These are phyloP conservation scores for Marronus borbonicus DNA, from an alignment of 2,888 invertebrate genomes.

Conservation along the genomic window DNA sequence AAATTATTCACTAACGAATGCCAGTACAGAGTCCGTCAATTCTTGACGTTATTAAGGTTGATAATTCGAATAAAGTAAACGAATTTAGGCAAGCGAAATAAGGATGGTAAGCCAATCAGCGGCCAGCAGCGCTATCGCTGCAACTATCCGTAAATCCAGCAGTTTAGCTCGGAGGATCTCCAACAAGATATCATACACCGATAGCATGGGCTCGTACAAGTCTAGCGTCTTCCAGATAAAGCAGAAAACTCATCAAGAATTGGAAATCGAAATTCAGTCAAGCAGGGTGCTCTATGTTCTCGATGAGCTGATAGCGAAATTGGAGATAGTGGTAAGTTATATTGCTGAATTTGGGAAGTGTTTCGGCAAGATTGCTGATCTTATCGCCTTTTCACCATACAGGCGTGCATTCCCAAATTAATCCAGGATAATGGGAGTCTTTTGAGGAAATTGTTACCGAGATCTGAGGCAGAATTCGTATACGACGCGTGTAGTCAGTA, in stretches of 20 bases:
- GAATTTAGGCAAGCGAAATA: no score
- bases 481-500: constrained; percentile 52
- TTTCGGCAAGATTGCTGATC: background rate
- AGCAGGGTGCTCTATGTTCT: constrained; percentile 73
- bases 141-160: background rate
- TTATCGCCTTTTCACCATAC: background rate
- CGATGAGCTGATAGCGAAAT: constrained; percentile 71
- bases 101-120: background rate
- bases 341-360: background rate
- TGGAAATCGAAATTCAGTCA: constrained; percentile 74
- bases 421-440: constrained; percentile 53
- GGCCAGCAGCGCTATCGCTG: background rate
- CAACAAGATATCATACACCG: background rate
- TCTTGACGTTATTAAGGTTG: no score
- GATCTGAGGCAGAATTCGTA: constrained; percentile 53
- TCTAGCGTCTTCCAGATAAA: constrained; percentile 45
- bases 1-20: no score
- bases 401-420: constrained; percentile 54
- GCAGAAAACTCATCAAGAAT: constrained; percentile 58
- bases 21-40: no score
- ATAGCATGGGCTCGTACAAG: constrained; percentile 6
- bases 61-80: no score
- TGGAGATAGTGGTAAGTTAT: constrained; percentile 67
- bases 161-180: constrained; percentile 4
- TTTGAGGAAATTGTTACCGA: constrained; percentile 51